Percentiles rank a stretch among this genome's conserved stretches.
phyloP scores from a whole-genome alignment of 2,113 vertebrate genomes.

The Propithecus coquereli region DNA sequence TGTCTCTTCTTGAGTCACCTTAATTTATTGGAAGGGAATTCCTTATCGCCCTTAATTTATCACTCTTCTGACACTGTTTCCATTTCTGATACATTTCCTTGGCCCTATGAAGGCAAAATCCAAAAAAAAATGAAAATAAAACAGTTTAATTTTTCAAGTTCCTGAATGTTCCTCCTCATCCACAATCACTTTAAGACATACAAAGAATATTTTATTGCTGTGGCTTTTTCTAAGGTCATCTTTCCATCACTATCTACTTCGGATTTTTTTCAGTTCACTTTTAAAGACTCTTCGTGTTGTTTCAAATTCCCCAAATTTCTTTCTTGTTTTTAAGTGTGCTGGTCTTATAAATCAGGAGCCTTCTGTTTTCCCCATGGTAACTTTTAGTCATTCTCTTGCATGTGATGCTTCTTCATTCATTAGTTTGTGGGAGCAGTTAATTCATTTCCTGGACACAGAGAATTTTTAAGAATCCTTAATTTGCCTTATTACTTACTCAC shows the following conservation, averaged over 20 bases:
- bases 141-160: slow-evolving; percentile 6
- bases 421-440: slow-evolving; percentile 38
- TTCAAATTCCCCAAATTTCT: neutral
- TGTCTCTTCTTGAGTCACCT: neutral
- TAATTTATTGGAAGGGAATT: slow-evolving; percentile 33
- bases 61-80: neutral
- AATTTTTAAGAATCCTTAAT: slow-evolving; percentile 41
- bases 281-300: slow-evolving; percentile 17
- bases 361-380: slow-evolving; percentile 24
- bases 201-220: slow-evolving; percentile 41
- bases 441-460: slow-evolving; percentile 49
- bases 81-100: slow-evolving; percentile 26
- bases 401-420: slow-evolving; percentile 2
- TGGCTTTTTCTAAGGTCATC: neutral
- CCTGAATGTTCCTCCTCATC: neutral
- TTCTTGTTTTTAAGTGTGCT: neutral
- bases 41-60: slow-evolving; percentile 49
- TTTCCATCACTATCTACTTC: slow-evolving; percentile 37
- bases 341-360: neutral
- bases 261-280: slow-evolving; percentile 9
- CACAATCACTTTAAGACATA: neutral
- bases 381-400: neutral
- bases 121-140: slow-evolving; percentile 17
- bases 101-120: neutral
- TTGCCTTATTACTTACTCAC: slow-evolving; percentile 40